Base-by-base conservation (phyloP, 2,888 invertebrate genomes). In the Apoda limacodes region DNA sequence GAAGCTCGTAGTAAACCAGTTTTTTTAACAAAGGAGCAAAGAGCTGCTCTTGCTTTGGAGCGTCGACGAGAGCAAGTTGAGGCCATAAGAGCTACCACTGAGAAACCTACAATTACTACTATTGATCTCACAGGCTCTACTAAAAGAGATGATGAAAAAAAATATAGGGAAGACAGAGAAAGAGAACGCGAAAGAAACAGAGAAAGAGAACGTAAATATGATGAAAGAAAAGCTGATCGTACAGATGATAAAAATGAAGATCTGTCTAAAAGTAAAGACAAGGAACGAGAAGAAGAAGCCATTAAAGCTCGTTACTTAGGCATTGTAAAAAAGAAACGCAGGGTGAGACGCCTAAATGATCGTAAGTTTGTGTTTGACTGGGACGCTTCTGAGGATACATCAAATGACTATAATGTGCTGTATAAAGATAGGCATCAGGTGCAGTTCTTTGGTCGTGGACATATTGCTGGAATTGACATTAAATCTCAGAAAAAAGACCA, bases 281-380 rank as follows among this genome's bases (percentile, higher is more conserved):
- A 93, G 52, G 95, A 95, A 63, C 89, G 92, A 42, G 98, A 98
- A 78, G 84, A 90, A 24, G 95, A 95, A 68, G 98, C 98, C 0
- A 98, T 98, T 34, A 93, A 95, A 52, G 98, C 98, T 57, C 84
- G 98, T 4, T 98, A 98, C 63, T 81, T 98, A 28, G 98, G 98
- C 1, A 86, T 95, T 25, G 82, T 94, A 1, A 98, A 97, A 60
- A 95, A 96, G 60, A 95, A 95, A 57, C 85, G 97, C 9, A 82
- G 98, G 34, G 94, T 97, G 1, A 83, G 99, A 10, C 83, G 98
- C 39, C 76, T 99, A 22, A 99, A 99, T 72, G 99, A 99, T 61
- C 84, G 98, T 9, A 99, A 99, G 75, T 99, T 99, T 82, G 98
- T 99, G 0, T 99, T 99, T 69, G 99, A 99, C 71, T 99, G 99